Conservation (phyloP, 2,797 vertebrate species). For the Mus spretus region DNA sequence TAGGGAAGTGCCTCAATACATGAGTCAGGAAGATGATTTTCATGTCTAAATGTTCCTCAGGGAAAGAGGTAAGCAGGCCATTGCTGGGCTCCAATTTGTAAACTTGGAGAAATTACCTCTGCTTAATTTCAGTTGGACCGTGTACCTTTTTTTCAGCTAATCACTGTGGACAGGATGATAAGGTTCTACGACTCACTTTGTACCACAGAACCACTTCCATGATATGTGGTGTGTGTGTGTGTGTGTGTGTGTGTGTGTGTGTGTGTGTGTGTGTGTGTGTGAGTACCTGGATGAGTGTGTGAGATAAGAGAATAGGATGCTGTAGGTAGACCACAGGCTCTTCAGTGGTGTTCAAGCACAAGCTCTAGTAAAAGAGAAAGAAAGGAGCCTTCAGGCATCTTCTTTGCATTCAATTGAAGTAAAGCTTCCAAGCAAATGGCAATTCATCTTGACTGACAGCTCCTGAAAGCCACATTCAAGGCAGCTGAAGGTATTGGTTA, state of each 20-base stretch:
- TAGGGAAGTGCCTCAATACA: not conserved
- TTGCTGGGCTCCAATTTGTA: not conserved
- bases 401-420: not conserved
- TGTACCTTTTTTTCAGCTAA: not conserved
- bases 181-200: not conserved
- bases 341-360: not conserved
- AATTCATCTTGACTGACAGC: not conserved
- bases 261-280: not conserved
- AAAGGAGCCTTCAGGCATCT: slow-evolving; percentile 4
- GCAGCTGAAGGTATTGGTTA: not conserved
- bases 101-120: not conserved
- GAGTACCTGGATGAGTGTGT: too few relatives aligned
- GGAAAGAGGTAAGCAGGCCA: not conserved
- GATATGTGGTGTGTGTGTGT: not conserved
- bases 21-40: not conserved
- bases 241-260: slow-evolving; percentile 2
- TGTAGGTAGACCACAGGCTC: not conserved
- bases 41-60: not conserved
- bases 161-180: not conserved
- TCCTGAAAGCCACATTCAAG: slow-evolving; percentile 9
- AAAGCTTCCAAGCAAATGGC: not conserved
- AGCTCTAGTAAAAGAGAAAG: slow-evolving; percentile 21
- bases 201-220: not conserved
- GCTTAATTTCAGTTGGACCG: not conserved
- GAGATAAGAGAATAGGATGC: not conserved